Conservation (phyloP, 2,888 invertebrate species). For the Eurytoma californica region DNA sequence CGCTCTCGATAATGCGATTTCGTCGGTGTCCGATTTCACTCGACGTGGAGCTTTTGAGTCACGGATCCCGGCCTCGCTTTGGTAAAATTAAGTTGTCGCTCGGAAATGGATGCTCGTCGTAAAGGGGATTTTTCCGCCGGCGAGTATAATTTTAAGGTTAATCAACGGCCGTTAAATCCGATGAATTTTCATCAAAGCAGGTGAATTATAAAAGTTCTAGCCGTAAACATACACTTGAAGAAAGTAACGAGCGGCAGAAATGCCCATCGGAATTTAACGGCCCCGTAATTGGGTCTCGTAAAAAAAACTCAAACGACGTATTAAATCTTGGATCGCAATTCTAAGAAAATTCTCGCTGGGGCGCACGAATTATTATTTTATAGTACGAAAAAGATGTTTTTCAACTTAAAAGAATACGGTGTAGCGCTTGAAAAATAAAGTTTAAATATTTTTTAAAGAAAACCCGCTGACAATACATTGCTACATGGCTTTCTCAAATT, state of each 20-base stretch:
- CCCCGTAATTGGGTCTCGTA: slow-evolving; percentile 46
- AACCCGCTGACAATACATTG: no score
- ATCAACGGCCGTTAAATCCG: slow-evolving; percentile 18
- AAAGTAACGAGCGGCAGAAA: slow-evolving; percentile 46
- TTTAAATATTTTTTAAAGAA: no score
- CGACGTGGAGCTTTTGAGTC: no score
- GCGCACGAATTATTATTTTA: background rate
- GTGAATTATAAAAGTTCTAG: slow-evolving; percentile 37
- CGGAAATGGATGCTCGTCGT: no score
- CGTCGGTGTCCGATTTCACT: no score
- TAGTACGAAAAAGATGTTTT: background rate
- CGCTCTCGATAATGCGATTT: background rate
- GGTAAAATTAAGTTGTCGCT: no score
- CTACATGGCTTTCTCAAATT: no score
- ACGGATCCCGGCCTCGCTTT: no score
- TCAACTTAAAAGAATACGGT: no score
- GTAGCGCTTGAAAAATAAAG: no score
- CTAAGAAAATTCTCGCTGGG: background rate
- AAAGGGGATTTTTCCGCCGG: no score
- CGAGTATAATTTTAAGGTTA: slow-evolving; percentile 26
- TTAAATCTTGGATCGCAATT: slow-evolving; percentile 31
- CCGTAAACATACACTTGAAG: slow-evolving; percentile 44
- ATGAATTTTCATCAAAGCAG: slow-evolving; percentile 27
- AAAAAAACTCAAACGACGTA: slow-evolving; percentile 38
- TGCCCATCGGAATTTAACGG: slow-evolving; percentile 39